These are phyloP conservation scores for Listrodromus nycthemerus DNA, from an alignment of 2,888 invertebrate genomes.

Conservation along the genomic window DNA sequence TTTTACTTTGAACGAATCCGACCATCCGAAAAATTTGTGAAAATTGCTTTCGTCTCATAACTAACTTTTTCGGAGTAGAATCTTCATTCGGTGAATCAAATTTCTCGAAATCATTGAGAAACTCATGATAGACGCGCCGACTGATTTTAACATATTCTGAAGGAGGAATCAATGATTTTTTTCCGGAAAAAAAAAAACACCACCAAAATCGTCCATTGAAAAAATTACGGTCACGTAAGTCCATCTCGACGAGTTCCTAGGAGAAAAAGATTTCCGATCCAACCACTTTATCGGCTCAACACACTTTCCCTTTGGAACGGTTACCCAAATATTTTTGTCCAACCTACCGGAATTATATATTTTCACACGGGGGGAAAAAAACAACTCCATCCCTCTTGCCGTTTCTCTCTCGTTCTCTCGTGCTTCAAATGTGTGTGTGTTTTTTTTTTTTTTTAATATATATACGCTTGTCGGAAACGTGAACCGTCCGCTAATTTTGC, in stretches of 20 bases:
- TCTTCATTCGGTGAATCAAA: too few relatives aligned
- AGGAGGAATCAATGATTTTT: too few relatives aligned
- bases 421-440: slow-evolving; percentile 2
- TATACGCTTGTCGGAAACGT: slow-evolving; percentile 60
- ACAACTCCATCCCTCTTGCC: slow-evolving; percentile 42
- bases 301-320: slow-evolving; percentile 32
- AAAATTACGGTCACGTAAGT: too few relatives aligned
- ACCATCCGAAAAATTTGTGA: too few relatives aligned
- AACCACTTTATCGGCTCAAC: slow-evolving; percentile 39
- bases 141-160: too few relatives aligned
- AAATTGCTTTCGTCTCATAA: too few relatives aligned
- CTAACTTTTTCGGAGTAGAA: too few relatives aligned
- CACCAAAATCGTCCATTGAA: too few relatives aligned
- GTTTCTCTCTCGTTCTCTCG: slow-evolving; percentile 38
- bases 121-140: too few relatives aligned
- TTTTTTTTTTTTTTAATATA: slow-evolving; percentile 49
- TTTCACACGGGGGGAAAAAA: slow-evolving; percentile 44
- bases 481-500: slow-evolving; percentile 79
- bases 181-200: too few relatives aligned
- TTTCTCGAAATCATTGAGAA: too few relatives aligned
- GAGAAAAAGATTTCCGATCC: neutral
- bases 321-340: slow-evolving; percentile 50
- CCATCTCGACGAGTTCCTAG: neutral
- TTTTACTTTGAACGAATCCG: too few relatives aligned
- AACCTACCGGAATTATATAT: slow-evolving; percentile 42